A percentile compares a stretch with the other conserved stretches of the same genome.
These are phyloP conservation scores for Eupithecia abbreviata DNA, from an alignment of 2,888 invertebrate genomes.

Conservation along the genomic window DNA sequence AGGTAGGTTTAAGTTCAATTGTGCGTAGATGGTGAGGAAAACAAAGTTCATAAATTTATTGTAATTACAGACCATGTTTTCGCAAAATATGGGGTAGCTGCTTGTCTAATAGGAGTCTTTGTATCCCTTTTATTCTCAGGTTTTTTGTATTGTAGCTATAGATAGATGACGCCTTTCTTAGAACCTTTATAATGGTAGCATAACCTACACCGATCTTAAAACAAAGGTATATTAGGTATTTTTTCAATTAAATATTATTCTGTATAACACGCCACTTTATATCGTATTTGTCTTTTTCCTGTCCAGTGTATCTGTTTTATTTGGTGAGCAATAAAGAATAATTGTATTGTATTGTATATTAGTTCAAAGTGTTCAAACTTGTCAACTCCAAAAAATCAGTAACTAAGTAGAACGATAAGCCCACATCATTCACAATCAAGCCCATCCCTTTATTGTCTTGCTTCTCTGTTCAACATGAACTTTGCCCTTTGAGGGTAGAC, in stretches of 20 bases:
- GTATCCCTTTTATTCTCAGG: not conserved
- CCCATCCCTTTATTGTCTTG: not conserved
- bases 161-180: not conserved
- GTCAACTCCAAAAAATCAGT: conserved; percentile 2
- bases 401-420: conserved; percentile 6
- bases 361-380: not conserved
- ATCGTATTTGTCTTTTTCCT: no score
- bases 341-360: no score
- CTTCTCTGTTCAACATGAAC: conserved; percentile 9
- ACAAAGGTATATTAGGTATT: not conserved
- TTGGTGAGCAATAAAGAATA: no score
- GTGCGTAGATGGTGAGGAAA: not conserved
- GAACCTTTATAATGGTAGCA: not conserved
- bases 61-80: not conserved
- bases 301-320: no score
- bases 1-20: not conserved
- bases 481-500: conserved; percentile 18
- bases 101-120: not conserved
- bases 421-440: conserved; percentile 7
- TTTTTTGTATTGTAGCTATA: not conserved
- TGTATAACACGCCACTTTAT: no score
- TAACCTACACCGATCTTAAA: not conserved
- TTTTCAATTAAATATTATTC: no score
- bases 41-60: not conserved
- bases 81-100: not conserved